Evolutionary conservation across 2,888 invertebrate genomes (phyloP).

Genomic region (Drosophila paranaensis): DNA sequence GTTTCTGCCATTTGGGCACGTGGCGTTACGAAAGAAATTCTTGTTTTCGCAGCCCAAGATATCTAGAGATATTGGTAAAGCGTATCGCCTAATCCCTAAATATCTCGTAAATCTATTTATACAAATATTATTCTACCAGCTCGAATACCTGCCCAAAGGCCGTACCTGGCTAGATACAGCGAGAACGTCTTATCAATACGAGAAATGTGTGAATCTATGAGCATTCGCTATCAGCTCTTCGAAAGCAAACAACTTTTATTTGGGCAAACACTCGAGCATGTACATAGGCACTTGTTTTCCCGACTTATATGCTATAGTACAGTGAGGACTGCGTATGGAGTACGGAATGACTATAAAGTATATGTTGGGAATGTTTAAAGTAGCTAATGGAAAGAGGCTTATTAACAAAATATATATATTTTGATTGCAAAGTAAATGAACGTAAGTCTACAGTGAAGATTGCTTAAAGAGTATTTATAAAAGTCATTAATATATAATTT

Average conservation of each 20-base stretch:
- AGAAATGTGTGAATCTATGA: conserved; percentile 13
- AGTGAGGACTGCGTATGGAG: neutral
- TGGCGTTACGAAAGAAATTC: conserved; percentile 26
- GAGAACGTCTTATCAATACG: conserved; percentile 28
- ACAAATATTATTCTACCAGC: neutral
- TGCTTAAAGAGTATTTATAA: neutral
- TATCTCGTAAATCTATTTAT: neutral
- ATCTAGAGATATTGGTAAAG: neutral
- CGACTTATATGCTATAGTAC: conserved; percentile 13
- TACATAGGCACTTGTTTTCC: conserved; percentile 7
- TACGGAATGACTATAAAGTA: neutral
- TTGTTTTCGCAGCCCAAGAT: conserved; percentile 5
- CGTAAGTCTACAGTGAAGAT: neutral
- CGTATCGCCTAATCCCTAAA: conserved; percentile 22
- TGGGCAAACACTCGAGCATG: conserved; percentile 22
- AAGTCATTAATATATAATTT: neutral
- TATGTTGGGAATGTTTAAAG: neutral
- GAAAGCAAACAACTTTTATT: conserved; percentile 34
- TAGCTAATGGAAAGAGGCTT: neutral
- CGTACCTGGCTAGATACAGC: neutral
- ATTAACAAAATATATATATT: neutral
- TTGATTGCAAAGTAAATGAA: neutral
- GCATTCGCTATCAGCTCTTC: conserved; percentile 27
- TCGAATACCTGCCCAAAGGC: neutral
- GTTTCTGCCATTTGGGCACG: conserved; percentile 29